phyloP scores from a whole-genome alignment of 2,113 vertebrate species.

The Coreoperca whiteheadi region DNA sequence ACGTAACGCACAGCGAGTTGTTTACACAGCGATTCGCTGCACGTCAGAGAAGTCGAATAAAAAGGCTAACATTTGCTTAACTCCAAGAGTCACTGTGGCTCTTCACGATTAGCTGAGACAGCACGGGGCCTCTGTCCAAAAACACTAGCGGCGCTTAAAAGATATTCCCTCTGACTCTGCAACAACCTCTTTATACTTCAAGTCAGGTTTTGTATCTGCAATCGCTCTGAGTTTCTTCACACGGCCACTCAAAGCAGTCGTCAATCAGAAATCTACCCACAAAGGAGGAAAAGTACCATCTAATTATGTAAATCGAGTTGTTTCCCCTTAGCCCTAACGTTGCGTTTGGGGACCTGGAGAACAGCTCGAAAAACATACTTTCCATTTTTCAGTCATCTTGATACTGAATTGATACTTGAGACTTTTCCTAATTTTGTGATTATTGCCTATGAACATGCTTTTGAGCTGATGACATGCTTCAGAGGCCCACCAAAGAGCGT shows the following conservation, averaged over 20 bases:
- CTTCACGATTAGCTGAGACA: conserved; percentile 18
- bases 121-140: background rate
- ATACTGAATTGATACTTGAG: too few species aligned
- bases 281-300: background rate
- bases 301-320: background rate
- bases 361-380: too few species aligned
- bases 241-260: background rate
- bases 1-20: background rate
- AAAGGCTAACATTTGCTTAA: conserved; percentile 7
- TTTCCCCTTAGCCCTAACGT: too few species aligned
- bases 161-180: background rate
- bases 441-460: too few species aligned
- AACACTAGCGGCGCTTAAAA: background rate
- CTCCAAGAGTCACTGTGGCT: background rate
- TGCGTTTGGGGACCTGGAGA: too few species aligned
- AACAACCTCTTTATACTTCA: background rate
- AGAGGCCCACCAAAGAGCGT: too few species aligned
- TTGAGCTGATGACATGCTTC: too few species aligned
- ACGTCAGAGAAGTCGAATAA: background rate
- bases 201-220: conserved; percentile 3
- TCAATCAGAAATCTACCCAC: background rate
- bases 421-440: too few species aligned
- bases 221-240: background rate
- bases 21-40: background rate
- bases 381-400: too few species aligned